Conservation (phyloP, 2,113 vertebrate species). For the Bubo bubo region DNA sequence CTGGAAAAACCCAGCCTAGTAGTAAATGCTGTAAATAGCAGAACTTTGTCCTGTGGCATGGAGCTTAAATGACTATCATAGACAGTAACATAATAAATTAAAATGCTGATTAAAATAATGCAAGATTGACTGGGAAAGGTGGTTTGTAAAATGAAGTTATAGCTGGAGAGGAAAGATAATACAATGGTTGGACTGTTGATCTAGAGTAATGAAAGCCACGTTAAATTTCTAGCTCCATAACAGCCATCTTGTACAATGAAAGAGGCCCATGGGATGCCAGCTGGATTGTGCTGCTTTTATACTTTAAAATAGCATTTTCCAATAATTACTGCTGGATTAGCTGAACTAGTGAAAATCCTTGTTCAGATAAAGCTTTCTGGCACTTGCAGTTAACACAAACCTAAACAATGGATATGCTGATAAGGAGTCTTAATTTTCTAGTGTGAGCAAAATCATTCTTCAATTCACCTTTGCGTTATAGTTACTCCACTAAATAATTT, state of each 20-base stretch:
- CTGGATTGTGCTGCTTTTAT: constrained; percentile 49
- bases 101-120: not conserved
- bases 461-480: not conserved
- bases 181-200: not conserved
- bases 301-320: constrained; percentile 23
- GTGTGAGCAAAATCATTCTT: not conserved
- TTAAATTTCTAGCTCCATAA: not conserved
- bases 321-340: constrained; percentile 38
- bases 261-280: constrained; percentile 15
- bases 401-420: constrained; percentile 32
- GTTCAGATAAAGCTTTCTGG: constrained; percentile 32
- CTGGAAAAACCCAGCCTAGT: not conserved
- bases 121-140: not conserved
- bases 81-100: not conserved
- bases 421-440: constrained; percentile 39
- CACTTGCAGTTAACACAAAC: not conserved
- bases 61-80: not conserved
- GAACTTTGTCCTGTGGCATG: not conserved
- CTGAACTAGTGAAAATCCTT: constrained; percentile 24
- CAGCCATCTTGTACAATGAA: constrained; percentile 19
- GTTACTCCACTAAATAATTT: not conserved
- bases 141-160: not conserved
- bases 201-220: not conserved
- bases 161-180: not conserved
- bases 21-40: not conserved